Evolutionary conservation across 1,140 invertebrate species (phyloP).

Genomic region (Meloidogyne chitwoodi): DNA sequence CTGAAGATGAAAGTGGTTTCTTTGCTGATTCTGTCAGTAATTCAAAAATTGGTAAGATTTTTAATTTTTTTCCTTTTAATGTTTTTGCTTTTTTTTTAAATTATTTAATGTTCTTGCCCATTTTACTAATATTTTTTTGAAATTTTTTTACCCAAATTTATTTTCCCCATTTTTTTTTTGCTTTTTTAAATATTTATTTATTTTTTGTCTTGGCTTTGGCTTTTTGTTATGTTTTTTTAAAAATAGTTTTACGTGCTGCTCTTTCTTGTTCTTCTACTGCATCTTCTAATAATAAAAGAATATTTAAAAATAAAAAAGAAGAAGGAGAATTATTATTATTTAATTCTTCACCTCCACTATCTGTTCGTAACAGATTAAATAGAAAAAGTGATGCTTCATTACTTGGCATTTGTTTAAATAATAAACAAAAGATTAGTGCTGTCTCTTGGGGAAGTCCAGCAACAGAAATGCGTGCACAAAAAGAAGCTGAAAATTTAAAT

Average conservation of each 20-base stretch:
- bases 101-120: not conserved
- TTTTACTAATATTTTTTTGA: not conserved
- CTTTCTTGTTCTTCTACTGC: not conserved
- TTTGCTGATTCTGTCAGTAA: constrained; percentile 16
- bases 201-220: not conserved
- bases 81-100: not conserved
- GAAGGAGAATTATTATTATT: not conserved
- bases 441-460: not conserved
- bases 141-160: too few relatives aligned
- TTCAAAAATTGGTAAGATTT: constrained; percentile 15
- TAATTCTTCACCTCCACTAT: not conserved
- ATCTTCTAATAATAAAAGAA: not conserved
- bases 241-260: not conserved
- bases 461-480: not conserved
- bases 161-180: not conserved
- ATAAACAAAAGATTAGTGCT: not conserved
- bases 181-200: not conserved
- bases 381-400: not conserved
- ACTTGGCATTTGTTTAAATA: not conserved
- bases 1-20: constrained; percentile 17
- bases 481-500: not conserved
- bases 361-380: not conserved
- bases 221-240: not conserved
- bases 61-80: not conserved
- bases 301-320: not conserved